phyloP scores from a whole-genome alignment of 30 jellyfish, hydroid and myxozoan species.

The Aurelia aurita complex sp. Pacific region DNA sequence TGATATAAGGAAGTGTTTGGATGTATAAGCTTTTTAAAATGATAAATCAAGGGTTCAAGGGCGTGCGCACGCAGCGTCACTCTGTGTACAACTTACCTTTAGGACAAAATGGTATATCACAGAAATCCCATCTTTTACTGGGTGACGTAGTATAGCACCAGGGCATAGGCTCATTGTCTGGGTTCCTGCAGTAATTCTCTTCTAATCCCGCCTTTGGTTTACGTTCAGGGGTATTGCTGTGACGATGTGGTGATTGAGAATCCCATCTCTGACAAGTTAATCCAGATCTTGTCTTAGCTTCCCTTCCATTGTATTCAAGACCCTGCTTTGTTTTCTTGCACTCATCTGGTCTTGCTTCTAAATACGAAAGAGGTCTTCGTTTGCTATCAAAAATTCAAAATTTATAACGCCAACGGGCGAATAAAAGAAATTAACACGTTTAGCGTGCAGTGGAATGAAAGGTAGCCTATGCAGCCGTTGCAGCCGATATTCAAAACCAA shows the following conservation, averaged over 20 bases:
- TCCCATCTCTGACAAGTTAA: conserved; percentile 52
- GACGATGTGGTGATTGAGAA: conserved; percentile 22
- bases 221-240: not conserved
- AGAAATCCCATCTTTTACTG: conserved; percentile 4
- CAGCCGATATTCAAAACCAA: too few species aligned
- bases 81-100: not conserved
- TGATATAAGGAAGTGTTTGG: too few species aligned
- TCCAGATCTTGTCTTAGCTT: conserved; percentile 8
- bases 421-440: too few species aligned
- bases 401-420: too few species aligned
- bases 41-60: too few species aligned
- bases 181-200: conserved; percentile 54
- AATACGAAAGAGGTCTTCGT: too few species aligned
- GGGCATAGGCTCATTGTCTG: conserved; percentile 50
- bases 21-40: too few species aligned
- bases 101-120: conserved; percentile 31
- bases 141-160: conserved; percentile 54
- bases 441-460: too few species aligned
- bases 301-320: conserved; percentile 24
- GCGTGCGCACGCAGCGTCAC: too few species aligned
- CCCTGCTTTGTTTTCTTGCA: conserved; percentile 19
- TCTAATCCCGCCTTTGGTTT: conserved; percentile 36
- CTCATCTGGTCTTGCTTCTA: not conserved
- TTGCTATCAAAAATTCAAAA: too few species aligned
- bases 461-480: too few species aligned